Evolutionary conservation across 30 jellyfish, hydroid and myxozoan species (phyloP).

Genomic region (Catostylus mosaicus): DNA sequence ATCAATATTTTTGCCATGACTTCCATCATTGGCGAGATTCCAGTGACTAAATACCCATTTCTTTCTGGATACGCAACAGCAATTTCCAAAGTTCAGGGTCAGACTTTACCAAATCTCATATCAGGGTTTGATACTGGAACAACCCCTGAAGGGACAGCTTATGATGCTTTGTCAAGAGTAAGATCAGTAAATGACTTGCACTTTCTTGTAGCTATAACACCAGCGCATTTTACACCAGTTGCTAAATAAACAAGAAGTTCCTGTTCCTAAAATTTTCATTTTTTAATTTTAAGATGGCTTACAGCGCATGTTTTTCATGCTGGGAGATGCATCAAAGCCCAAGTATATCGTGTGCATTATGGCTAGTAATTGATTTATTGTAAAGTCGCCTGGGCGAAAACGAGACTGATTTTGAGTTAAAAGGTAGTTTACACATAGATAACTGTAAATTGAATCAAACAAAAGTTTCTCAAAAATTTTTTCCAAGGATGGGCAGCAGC

Average conservation of each 20-base stretch:
- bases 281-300: neutral
- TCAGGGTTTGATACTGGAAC: neutral
- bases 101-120: neutral
- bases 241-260: too few relatives aligned
- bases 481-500: too few relatives aligned
- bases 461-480: too few relatives aligned
- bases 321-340: too few relatives aligned
- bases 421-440: too few relatives aligned
- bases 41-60: neutral
- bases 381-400: too few relatives aligned
- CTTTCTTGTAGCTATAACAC: neutral
- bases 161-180: constrained; percentile 29
- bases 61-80: constrained; percentile 18
- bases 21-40: neutral
- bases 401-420: too few relatives aligned
- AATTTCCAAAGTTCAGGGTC: constrained; percentile 17
- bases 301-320: too few relatives aligned
- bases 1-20: constrained; percentile 11
- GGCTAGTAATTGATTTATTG: too few relatives aligned
- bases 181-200: neutral
- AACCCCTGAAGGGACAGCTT: constrained; percentile 14
- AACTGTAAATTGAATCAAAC: too few relatives aligned
- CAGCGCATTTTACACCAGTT: neutral
- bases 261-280: too few relatives aligned
- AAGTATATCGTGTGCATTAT: too few relatives aligned